Base-by-base conservation (phyloP, 92 coral and sea anemone species). In the Palythoa heliodiscus region DNA sequence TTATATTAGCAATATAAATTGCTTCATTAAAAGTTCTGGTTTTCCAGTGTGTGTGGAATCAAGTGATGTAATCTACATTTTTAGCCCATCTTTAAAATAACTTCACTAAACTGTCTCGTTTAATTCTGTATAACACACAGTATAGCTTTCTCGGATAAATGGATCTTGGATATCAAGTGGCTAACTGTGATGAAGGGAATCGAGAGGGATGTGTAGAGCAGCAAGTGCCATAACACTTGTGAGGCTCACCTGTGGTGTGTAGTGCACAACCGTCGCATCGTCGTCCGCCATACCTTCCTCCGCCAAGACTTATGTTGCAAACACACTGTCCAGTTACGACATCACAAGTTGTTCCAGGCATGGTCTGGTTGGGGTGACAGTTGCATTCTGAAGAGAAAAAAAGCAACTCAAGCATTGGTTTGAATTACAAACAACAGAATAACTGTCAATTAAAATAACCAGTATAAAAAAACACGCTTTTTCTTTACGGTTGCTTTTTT, bases 211-310 rank as follows among this genome's bases (percentile, higher is more conserved):
- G 25, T 7, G 10, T 24, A 6, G 22, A 17, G 1, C 22, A 35
- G 7, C n/a, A 63, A 19, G 69, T 63, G 50, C 50, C 9, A 43
- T 43, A 43, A 43, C 7, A 43, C 7, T 43, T 43, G 7, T 15
- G 20, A 13, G 43, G 64, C 98, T 89, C 69, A 96, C 99, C 97
- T 25, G 93, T 93, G 55, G 98, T 92, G 25, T 90, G 93, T 71
- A 61, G 70, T 10, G 89, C 95, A 58, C 99, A 94, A 11, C 85
- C 77, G 50, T 95, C 92, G 35, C 99, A 96, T 72, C 90, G 95
- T 9, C 99, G 78, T 63, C 99, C 98, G 15, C 99, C 99, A 61
- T 94, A 96, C 0, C 19, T 55, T 1, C 97, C 99, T 39, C 98
- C 95, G 2, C 90, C 97, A 37, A 55, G 25, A 76, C 99, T 96